Conservation (phyloP, 1,140 invertebrate genomes). For the Eumaeus atala region DNA sequence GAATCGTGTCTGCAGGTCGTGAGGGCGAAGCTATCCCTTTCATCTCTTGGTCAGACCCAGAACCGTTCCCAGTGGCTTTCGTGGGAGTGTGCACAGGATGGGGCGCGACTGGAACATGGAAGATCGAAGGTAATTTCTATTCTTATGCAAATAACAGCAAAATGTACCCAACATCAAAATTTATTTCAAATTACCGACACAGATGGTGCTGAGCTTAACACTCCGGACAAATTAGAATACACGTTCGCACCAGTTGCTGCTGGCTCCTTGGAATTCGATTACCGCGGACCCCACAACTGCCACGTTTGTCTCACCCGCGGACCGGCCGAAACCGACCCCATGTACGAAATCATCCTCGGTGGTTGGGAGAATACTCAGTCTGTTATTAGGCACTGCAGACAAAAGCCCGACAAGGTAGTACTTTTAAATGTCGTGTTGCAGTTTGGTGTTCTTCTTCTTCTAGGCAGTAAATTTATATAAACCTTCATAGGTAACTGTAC, state of each 20-base stretch:
- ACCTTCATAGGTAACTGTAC: conserved; percentile 70
- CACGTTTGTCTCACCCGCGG: conserved; percentile 75
- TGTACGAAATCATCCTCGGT: conserved; percentile 78
- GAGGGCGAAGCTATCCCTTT: conserved; percentile 83
- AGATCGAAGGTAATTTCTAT: conserved; percentile 81
- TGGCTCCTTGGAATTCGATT: conserved; percentile 74
- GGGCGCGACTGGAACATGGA: conserved; percentile 88
- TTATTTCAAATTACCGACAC: conserved; percentile 29
- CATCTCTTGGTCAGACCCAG: conserved; percentile 80
- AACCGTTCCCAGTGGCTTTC: conserved; percentile 80
- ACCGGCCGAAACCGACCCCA: conserved; percentile 72
- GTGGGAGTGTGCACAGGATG: conserved; percentile 89
- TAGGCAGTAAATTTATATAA: conserved; percentile 11
- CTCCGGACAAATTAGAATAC: conserved; percentile 76
- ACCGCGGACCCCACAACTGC: conserved; percentile 76
- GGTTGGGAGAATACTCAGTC: conserved; percentile 78
- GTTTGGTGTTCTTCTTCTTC: not conserved
- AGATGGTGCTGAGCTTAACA: conserved; percentile 72
- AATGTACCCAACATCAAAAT: conserved; percentile 49
- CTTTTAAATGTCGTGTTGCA: conserved; percentile 15
- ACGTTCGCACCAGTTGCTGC: conserved; percentile 73
- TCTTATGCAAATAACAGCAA: conserved; percentile 26
- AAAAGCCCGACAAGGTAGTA: conserved; percentile 79
- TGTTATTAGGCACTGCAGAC: conserved; percentile 76
- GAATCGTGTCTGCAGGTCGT: conserved; percentile 79